Percentiles rank a stretch among this genome's conserved stretches.
Conservation (phyloP, 2,113 vertebrate species). For the Labeo rohita region DNA sequence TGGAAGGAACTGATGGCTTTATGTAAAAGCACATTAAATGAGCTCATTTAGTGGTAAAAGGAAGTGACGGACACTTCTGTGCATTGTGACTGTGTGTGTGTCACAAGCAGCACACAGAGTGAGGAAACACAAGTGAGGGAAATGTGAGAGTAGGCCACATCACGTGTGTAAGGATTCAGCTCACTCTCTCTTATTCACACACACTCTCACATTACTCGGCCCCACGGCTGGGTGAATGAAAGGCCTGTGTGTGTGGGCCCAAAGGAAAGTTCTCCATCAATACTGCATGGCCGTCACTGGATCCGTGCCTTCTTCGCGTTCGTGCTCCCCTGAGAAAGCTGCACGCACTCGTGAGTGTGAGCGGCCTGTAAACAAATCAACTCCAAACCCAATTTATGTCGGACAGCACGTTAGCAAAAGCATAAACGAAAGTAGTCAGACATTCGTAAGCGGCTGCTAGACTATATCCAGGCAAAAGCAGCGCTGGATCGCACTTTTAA, state of each 20-base stretch:
- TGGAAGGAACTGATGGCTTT: neutral
- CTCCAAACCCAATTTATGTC: neutral
- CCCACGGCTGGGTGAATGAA: slow-evolving; percentile 39
- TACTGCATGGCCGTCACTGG: slow-evolving; percentile 54
- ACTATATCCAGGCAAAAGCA: neutral
- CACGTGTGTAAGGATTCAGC: neutral
- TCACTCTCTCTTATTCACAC: slow-evolving; percentile 14
- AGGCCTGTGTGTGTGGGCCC: slow-evolving; percentile 26
- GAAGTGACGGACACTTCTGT: neutral
- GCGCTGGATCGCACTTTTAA: neutral
- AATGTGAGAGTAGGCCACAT: slow-evolving; percentile 19
- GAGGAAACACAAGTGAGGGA: slow-evolving; percentile 42
- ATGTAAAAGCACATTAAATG: neutral
- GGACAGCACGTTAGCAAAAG: neutral
- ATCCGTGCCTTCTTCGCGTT: slow-evolving; percentile 27
- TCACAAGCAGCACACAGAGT: slow-evolving; percentile 30
- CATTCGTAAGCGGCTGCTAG: neutral
- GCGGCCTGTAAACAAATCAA: neutral
- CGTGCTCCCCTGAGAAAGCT: slow-evolving; percentile 1
- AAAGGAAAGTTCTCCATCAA: slow-evolving; percentile 58
- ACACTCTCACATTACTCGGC: slow-evolving; percentile 49
- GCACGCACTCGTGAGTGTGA: neutral
- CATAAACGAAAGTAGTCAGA: neutral
- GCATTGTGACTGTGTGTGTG: neutral
- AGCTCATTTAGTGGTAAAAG: neutral